These are phyloP conservation scores for Ephydatia muelleri DNA, from an alignment of 37 sponge, comb jelly and placozoan genomes.

Conservation along the genomic window DNA sequence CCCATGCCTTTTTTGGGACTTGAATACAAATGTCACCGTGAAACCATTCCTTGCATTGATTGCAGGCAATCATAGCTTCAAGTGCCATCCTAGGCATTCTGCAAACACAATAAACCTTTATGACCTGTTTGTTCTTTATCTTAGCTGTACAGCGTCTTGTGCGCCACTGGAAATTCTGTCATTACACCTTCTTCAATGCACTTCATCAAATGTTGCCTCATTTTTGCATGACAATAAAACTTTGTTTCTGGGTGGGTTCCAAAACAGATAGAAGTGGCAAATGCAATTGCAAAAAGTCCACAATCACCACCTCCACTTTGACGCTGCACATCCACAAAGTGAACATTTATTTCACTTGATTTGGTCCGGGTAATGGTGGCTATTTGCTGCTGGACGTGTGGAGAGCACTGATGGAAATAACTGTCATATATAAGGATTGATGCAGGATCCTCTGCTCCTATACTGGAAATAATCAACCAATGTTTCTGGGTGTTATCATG, in stretches of 20 bases:
- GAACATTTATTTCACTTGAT: not conserved
- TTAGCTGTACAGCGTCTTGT: too few relatives aligned
- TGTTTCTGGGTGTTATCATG: conserved; percentile 6
- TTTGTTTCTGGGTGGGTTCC: not conserved
- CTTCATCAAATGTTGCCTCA: not conserved
- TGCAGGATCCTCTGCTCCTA: not conserved
- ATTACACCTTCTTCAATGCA: not conserved
- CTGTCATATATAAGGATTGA: not conserved
- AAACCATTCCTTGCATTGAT: not conserved
- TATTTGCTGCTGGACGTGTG: conserved; percentile 4
- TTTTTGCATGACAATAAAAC: not conserved
- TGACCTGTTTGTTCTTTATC: too few relatives aligned
- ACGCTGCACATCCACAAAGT: conserved; percentile 10
- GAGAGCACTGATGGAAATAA: not conserved
- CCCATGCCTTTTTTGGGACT: conserved; percentile 12
- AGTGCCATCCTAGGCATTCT: conserved; percentile 13
- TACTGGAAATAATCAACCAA: not conserved
- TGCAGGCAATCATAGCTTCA: not conserved
- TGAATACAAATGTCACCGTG: conserved; percentile 11
- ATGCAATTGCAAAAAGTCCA: conserved; percentile 9
- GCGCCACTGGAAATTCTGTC: conserved; percentile 4
- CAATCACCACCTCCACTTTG: conserved; percentile 7
- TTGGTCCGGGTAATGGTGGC: not conserved
- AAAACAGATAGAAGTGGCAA: conserved; percentile 7
- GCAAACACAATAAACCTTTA: conserved; percentile 8